Evolutionary conservation across 2,113 vertebrate species (phyloP), one percentile per base, ranked within the genome.

Genomic region (Ranitomeya variabilis): DNA sequence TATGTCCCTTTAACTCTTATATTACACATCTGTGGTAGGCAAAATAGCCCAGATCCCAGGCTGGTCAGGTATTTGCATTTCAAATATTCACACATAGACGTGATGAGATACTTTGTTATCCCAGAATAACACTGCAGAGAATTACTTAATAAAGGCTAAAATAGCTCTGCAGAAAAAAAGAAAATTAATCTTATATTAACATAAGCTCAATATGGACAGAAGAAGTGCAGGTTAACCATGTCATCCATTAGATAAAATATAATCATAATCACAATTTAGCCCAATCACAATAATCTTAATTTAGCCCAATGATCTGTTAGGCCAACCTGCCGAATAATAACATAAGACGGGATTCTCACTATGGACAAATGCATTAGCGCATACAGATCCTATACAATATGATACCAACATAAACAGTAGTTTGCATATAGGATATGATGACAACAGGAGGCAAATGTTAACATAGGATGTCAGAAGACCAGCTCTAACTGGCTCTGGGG

Each of bases 21-120:
- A 45, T 23, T 16, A 52, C 2, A 18, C 71, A 55, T 54, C 45
- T 26, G 21, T 26, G 52, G 64, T 87, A 87, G 59, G 76, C 85
- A 87, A 87, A 87, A 18, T 45, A 87, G 74, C n/a, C 16, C 52
- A 51, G 73, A 78, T 78, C 73, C 64, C 55, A 23, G 14, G 59
- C 76, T 79, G 76, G 60, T 31, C 59, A 67, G 26, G 37, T 54
- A 87, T 87, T 87, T 87, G 85, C 74, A 87, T 87, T 79, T 79
- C 85, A 87, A 87, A 87, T 87, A 79, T 54, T 55, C 37, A 67
- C 51, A 64, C 59, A 79, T 80, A 76, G 37, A 87, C 55, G 59
- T 21, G 57, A 78, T 55, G 21, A 86, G 59, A 52, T n/a, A 54
- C 55, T 86, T 66, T 9, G 79, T 67, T 54, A 86, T 45, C 23